Conservation (phyloP, 2,888 invertebrate species). For the Standfussiana lucernea region DNA sequence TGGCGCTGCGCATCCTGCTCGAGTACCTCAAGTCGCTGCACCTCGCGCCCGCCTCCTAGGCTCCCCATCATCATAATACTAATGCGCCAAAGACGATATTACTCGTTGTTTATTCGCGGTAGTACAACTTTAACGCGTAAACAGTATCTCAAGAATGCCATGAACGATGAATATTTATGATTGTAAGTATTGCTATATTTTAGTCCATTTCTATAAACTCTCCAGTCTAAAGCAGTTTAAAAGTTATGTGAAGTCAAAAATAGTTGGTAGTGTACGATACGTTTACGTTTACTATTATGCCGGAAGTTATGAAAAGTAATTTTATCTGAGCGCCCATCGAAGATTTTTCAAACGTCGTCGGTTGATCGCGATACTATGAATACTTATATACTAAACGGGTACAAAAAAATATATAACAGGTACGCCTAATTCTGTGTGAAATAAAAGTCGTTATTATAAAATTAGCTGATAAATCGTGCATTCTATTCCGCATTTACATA, state of each 20-base stretch:
- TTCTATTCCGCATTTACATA: constrained; percentile 64
- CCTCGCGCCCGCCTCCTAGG: constrained; percentile 70
- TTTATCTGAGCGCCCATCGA: not conserved
- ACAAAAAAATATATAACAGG: not conserved
- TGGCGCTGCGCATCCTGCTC: constrained; percentile 84
- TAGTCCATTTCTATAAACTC: constrained; percentile 19
- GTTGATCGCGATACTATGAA: not conserved
- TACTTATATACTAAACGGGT: not conserved
- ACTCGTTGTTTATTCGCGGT: constrained; percentile 70
- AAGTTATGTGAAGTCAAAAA: constrained; percentile 16
- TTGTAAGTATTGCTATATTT: constrained; percentile 78
- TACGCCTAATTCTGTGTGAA: not conserved
- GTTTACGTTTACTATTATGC: not conserved
- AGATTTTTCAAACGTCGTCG: not conserved
- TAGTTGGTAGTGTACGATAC: not conserved
- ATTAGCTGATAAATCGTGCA: not conserved
- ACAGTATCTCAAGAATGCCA: constrained; percentile 76
- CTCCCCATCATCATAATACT: constrained; percentile 55
- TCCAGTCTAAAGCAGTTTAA: not conserved
- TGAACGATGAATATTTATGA: constrained; percentile 73
- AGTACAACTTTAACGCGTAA: constrained; percentile 61
- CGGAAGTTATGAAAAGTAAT: constrained; percentile 22
- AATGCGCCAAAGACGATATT: constrained; percentile 74
- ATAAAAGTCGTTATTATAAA: not conserved
- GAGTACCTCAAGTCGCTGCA: constrained; percentile 86